Percentiles rank a stretch among this genome's conserved stretches.
These are phyloP conservation scores for Dastarcus helophoroides DNA, from an alignment of 2,888 invertebrate genomes.

Conservation along the genomic window DNA sequence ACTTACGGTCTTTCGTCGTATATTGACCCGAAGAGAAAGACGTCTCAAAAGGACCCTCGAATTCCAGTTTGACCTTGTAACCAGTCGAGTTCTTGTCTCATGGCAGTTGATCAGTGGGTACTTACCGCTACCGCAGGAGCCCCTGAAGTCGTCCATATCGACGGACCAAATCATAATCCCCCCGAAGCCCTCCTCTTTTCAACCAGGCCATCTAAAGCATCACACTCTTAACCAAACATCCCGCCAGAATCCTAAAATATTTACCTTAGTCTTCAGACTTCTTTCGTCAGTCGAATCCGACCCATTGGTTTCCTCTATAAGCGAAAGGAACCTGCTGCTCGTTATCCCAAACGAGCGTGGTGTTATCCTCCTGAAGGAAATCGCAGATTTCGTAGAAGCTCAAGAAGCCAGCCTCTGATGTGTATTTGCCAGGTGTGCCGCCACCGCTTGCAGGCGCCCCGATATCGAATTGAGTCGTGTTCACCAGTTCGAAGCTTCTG, in stretches of 20 bases:
- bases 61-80: constrained; percentile 72
- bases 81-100: constrained; percentile 75
- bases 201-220: constrained; percentile 77
- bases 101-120: constrained; percentile 80
- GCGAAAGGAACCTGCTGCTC: constrained; percentile 94
- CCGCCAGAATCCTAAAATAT: constrained; percentile 6
- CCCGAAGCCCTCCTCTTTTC: constrained; percentile 85
- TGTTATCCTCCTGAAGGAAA: constrained; percentile 80
- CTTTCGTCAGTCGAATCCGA: constrained; percentile 91
- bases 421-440: constrained; percentile 76
- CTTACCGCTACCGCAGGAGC: constrained; percentile 80
- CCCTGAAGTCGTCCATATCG: constrained; percentile 92
- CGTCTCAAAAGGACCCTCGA: constrained; percentile 77
- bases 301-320: constrained; percentile 84
- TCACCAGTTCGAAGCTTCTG: constrained; percentile 77
- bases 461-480: constrained; percentile 81
- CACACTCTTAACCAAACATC: too few relatives aligned
- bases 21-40: constrained; percentile 60
- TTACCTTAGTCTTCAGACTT: constrained; percentile 81
- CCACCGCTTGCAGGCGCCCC: constrained; percentile 85
- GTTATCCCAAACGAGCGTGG: constrained; percentile 89
- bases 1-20: constrained; percentile 83
- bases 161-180: constrained; percentile 97
- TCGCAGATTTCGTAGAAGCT: constrained; percentile 94
- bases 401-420: constrained; percentile 87